Percentiles rank a stretch among this genome's conserved stretches.
Conservation (phyloP, 1,140 invertebrate genomes). For the Prorops nasuta region DNA sequence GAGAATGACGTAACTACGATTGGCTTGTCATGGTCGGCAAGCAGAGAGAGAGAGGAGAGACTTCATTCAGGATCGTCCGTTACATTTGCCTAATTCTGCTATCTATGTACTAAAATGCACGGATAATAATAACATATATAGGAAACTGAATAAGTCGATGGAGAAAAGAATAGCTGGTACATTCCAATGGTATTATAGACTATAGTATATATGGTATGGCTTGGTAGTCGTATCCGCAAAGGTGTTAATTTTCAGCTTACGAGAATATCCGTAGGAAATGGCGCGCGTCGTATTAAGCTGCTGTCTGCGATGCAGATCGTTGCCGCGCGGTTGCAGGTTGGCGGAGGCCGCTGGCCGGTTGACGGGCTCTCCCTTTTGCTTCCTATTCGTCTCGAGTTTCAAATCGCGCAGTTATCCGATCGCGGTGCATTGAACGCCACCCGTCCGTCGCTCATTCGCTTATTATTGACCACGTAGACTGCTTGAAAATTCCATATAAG, state of each 20-base stretch:
- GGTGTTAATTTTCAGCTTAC: constrained; percentile 13
- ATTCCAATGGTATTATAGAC: too few species aligned
- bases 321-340: neutral
- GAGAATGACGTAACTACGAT: constrained; percentile 28
- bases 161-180: too few species aligned
- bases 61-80: neutral
- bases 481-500: too few species aligned
- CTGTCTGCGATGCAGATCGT: neutral
- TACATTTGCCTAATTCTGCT: neutral
- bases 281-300: neutral
- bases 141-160: too few species aligned
- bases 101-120: constrained; percentile 1
- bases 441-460: too few species aligned
- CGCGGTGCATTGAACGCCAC: too few species aligned
- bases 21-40: constrained; percentile 16
- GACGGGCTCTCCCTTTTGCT: constrained; percentile 9
- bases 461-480: too few species aligned
- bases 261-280: constrained; percentile 8
- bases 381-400: constrained; percentile 23
- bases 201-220: too few species aligned
- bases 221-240: too few species aligned
- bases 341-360: too few species aligned
- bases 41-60: neutral
- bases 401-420: too few species aligned
- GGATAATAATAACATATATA: too few species aligned